These are phyloP conservation scores for Xestia rhomboidea DNA, from an alignment of 2,888 invertebrate species.

Conservation along the genomic window DNA sequence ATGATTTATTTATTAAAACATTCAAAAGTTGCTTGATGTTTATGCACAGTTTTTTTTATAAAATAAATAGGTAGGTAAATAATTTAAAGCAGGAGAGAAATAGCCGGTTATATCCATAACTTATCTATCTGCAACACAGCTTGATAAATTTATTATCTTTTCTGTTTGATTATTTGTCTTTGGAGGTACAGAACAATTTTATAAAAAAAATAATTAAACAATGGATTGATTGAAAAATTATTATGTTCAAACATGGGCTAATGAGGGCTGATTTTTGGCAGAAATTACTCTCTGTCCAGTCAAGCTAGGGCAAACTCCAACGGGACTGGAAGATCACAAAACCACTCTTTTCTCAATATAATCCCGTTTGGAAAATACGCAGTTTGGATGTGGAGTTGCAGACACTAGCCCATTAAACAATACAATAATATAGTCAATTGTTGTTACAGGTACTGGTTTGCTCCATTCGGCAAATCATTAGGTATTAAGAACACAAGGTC, in stretches of 20 bases:
- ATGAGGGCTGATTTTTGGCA: not conserved
- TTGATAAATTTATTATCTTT: not conserved
- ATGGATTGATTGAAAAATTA: not conserved
- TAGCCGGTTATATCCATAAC: not conserved
- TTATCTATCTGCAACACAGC: not conserved
- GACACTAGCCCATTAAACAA: too few species aligned
- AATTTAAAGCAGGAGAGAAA: not conserved
- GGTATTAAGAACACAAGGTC: constrained; percentile 95
- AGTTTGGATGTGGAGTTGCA: too few species aligned
- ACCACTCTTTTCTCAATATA: not conserved
- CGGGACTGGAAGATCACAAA: not conserved
- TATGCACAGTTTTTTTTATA: not conserved
- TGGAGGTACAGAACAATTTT: not conserved
- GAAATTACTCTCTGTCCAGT: not conserved
- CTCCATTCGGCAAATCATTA: constrained; percentile 94
- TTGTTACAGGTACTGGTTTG: constrained; percentile 93
- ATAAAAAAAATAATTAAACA: not conserved
- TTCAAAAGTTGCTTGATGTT: not conserved
- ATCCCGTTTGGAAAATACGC: too few species aligned
- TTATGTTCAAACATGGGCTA: not conserved
- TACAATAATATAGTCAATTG: constrained; percentile 1
- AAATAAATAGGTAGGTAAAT: not conserved
- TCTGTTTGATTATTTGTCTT: not conserved
- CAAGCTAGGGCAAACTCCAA: not conserved
- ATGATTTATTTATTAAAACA: not conserved